Conservation (phyloP, 2,888 invertebrate species). For the Sylvicola cinctus region DNA sequence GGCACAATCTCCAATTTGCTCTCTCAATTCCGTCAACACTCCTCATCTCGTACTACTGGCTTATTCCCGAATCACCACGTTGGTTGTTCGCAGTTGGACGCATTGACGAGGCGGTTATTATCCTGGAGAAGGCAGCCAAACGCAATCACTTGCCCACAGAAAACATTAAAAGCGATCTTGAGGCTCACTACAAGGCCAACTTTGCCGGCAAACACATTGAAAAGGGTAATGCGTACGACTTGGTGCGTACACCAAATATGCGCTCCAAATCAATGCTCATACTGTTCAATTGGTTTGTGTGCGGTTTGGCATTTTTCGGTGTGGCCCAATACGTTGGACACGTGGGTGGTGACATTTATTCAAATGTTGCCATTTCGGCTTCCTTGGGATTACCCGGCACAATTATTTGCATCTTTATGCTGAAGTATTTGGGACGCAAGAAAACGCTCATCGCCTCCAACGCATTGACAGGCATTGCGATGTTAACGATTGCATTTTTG, state of each 20-base stretch:
- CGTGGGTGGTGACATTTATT: conserved; percentile 58
- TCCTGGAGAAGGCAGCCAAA: conserved; percentile 42
- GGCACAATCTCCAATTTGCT: conserved; percentile 44
- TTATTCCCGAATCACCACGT: conserved; percentile 59
- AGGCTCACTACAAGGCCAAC: conserved; percentile 21
- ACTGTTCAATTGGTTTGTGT: conserved; percentile 62
- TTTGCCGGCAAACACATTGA: conserved; percentile 17
- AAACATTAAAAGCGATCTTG: conserved; percentile 25
- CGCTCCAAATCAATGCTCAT: conserved; percentile 49
- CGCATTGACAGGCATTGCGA: conserved; percentile 39
- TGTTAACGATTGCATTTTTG: conserved; percentile 38
- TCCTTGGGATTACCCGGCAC: conserved; percentile 45
- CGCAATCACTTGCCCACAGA: conserved; percentile 31
- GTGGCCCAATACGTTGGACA: conserved; percentile 70
- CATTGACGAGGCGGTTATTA: conserved; percentile 34
- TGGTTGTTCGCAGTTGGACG: conserved; percentile 52
- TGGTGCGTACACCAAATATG: conserved; percentile 48
- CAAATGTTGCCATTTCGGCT: conserved; percentile 68
- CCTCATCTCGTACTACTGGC: conserved; percentile 39
- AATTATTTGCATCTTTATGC: conserved; percentile 38
- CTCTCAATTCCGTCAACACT: conserved; percentile 41
- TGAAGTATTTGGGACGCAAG: conserved; percentile 44
- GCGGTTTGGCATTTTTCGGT: conserved; percentile 74
- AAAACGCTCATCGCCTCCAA: conserved; percentile 42
- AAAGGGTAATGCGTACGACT: conserved; percentile 35